Base-by-base conservation (phyloP, 1,140 invertebrate genomes). In the Ooceraea biroi region DNA sequence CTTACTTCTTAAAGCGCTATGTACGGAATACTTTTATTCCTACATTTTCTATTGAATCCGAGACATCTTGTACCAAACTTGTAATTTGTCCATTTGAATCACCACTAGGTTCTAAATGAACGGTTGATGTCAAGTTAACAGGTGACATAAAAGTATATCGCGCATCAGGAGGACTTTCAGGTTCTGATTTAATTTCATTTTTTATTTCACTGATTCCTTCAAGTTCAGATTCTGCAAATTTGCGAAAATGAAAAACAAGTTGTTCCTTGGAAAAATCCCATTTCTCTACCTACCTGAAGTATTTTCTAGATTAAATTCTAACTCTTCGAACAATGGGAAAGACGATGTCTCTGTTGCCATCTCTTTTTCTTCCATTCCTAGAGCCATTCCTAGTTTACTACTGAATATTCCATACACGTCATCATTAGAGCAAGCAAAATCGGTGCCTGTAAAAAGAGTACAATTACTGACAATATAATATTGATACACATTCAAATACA, bases 331-430 rank as follows among this genome's bases (percentile, higher is more conserved):
- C 50, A 58, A 74, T 27, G 68, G 68, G 25, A 80, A 74, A 1
- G 65, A 60, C 2, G 80, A 66, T 50, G 86, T 65, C 8, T 88
- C 69, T 66, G 91, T 91, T 60, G 88, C 77, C 36, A 89, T 65
- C 90, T 83, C 61, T 90, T 84, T 55, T 68, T 58, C 88, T 5
- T 88, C 89, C 11, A 90, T 61, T 0, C 90, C 65, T 7, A 90
- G 61, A 11, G 92, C 89, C 46, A 94, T 92, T 52, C 92, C 93
- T 71, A 93, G 71, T 65, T 92, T 92, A 0, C 89, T 91, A 50
- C 91, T 91, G 14, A 93, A 84, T 11, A 89, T 86, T 78, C 93
- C 90, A 36, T 93, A 87, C 52, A 94, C 91, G 48, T 93, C 91
- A 58, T 93, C 92, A 8, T 77, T 80, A 10, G 89, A 85, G 2